A percentile compares a stretch with the other conserved stretches of the same genome.
phyloP scores from a whole-genome alignment of 2,113 vertebrate species.

The Gymnocephalus cernua region DNA sequence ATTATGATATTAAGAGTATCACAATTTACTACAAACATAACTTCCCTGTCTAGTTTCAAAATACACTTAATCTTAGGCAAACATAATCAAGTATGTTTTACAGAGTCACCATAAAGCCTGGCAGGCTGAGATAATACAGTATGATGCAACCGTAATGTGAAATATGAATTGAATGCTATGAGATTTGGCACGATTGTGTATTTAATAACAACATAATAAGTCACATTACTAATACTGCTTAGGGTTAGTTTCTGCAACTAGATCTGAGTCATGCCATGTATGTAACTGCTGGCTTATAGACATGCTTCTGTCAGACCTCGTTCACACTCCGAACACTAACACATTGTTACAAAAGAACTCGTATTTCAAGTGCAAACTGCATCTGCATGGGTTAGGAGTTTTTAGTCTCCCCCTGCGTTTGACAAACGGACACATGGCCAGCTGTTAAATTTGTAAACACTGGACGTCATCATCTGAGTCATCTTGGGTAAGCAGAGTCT shows the following conservation, averaged over 20 bases:
- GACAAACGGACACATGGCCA: constrained; percentile 53
- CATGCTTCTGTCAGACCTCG: not conserved
- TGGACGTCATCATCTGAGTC: constrained; percentile 65
- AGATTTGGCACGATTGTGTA: not conserved
- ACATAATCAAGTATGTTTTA: not conserved
- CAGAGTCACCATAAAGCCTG: no score
- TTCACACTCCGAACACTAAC: not conserved
- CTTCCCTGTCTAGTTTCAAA: not conserved
- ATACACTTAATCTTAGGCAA: not conserved
- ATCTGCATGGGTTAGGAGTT: not conserved
- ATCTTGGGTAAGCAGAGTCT: constrained; percentile 29
- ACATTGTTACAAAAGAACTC: constrained; percentile 1
- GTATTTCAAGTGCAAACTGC: not conserved
- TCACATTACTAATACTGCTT: not conserved
- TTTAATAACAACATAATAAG: not conserved
- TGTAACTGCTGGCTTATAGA: not conserved
- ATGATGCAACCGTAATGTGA: not conserved
- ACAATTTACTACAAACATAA: not conserved
- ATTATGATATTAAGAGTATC: not conserved
- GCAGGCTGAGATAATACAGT: not conserved
- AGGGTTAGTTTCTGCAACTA: not conserved
- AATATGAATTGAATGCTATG: not conserved
- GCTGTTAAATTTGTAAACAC: constrained; percentile 73
- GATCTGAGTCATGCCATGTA: not conserved
- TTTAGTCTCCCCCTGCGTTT: constrained; percentile 15